Conservation (phyloP, 1,140 invertebrate genomes). For the Cotesia glomerata region DNA sequence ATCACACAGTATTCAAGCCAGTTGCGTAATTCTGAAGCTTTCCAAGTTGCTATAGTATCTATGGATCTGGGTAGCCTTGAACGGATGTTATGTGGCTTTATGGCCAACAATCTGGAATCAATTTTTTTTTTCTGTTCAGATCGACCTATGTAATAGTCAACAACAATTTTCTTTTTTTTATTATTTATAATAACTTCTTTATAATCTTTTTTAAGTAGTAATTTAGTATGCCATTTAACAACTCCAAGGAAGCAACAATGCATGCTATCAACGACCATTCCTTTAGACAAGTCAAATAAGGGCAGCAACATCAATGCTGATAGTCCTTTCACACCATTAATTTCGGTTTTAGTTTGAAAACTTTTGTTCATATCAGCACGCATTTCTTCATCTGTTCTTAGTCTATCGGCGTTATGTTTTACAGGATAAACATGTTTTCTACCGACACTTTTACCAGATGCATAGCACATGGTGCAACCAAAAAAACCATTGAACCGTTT, state of each 20-base stretch:
- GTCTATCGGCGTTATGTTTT: not conserved
- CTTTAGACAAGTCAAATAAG: not conserved
- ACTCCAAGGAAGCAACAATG: not conserved
- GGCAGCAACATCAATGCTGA: not conserved
- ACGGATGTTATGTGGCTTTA: slow-evolving; percentile 1
- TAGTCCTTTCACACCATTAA: not conserved
- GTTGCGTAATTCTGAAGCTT: slow-evolving; percentile 20
- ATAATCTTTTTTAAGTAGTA: not conserved
- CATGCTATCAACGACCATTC: slow-evolving; percentile 5
- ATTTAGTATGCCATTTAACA: not conserved
- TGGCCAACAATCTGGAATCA: not conserved
- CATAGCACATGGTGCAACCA: not conserved
- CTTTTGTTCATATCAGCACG: not conserved
- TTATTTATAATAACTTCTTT: too few species aligned
- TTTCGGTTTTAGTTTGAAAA: not conserved
- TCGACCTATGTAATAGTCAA: slow-evolving; percentile 5
- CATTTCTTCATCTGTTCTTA: slow-evolving; percentile 2
- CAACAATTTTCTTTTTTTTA: too few species aligned
- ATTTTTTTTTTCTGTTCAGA: not conserved
- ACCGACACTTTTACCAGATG: not conserved
- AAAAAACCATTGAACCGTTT: not conserved
- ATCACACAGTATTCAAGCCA: slow-evolving; percentile 8
- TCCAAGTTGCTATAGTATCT: not conserved
- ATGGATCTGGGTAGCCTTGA: slow-evolving; percentile 13
- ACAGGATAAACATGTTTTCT: slow-evolving; percentile 8